Conservation (phyloP, 1,140 invertebrate species). For the Platyura marginata region DNA sequence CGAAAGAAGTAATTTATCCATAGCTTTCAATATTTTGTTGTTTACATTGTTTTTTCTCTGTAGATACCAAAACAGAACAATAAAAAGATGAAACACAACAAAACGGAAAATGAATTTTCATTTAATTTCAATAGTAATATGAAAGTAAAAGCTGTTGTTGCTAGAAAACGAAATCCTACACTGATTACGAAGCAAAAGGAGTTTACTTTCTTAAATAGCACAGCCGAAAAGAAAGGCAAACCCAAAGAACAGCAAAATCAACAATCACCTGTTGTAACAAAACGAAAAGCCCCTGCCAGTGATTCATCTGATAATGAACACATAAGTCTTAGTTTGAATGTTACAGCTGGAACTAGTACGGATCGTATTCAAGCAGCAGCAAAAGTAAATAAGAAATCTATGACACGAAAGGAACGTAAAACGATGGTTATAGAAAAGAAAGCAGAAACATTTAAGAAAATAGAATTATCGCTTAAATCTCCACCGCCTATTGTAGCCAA, state of each 20-base stretch:
- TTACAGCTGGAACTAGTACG: background rate
- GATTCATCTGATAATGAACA: too few species aligned
- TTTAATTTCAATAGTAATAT: constrained; percentile 2
- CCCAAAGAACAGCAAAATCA: background rate
- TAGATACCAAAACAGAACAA: too few species aligned
- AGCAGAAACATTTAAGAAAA: background rate
- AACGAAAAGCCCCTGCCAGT: background rate
- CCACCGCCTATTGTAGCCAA: background rate
- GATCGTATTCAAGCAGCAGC: background rate
- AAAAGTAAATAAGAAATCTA: background rate
- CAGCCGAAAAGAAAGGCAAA: background rate
- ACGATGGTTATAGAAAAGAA: background rate
- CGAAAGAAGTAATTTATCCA: too few species aligned
- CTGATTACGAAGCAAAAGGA: background rate
- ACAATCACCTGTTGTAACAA: background rate
- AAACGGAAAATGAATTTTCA: constrained; percentile 2
- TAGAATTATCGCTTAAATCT: background rate
- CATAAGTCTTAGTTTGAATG: background rate
- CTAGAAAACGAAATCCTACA: background rate
- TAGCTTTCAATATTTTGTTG: too few species aligned
- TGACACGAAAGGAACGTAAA: background rate
- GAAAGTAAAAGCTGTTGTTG: constrained; percentile 4
- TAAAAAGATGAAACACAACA: background rate
- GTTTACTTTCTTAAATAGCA: background rate
- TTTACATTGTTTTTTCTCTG: too few species aligned